phyloP scores from a whole-genome alignment of 2,113 vertebrate genomes.

The Poicephalus meyeri region DNA sequence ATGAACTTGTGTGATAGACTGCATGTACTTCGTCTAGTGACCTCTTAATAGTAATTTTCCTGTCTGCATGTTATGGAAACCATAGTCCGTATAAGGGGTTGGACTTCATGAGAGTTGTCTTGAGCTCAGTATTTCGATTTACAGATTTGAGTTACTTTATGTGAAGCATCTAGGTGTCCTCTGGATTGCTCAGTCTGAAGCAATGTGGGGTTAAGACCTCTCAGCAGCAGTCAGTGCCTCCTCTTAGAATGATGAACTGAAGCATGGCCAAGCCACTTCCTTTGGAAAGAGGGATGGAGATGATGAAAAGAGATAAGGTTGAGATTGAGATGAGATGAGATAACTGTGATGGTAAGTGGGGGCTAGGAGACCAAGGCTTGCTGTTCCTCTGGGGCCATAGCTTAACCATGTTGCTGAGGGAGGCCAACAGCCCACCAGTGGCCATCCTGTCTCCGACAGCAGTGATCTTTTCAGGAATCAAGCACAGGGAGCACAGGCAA shows the following conservation, averaged over 20 bases:
- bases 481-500: background rate
- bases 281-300: background rate
- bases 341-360: background rate
- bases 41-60: slow-evolving; percentile 47
- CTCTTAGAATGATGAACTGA: background rate
- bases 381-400: background rate
- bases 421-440: background rate
- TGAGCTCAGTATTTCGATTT: background rate
- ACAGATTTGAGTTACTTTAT: background rate
- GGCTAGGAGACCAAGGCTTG: background rate
- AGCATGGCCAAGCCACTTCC: background rate
- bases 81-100: slow-evolving; percentile 6
- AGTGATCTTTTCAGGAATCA: background rate
- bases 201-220: background rate
- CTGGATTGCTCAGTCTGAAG: background rate
- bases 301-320: too few relatives aligned
- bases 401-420: background rate
- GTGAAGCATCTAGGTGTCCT: background rate
- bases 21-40: background rate
- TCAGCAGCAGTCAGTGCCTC: background rate
- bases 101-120: background rate
- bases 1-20: background rate
- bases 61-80: slow-evolving; percentile 34
- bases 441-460: background rate
- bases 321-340: background rate